phyloP scores from a whole-genome alignment of 1,140 invertebrate species.

The Thalassaphorura encarpata region DNA sequence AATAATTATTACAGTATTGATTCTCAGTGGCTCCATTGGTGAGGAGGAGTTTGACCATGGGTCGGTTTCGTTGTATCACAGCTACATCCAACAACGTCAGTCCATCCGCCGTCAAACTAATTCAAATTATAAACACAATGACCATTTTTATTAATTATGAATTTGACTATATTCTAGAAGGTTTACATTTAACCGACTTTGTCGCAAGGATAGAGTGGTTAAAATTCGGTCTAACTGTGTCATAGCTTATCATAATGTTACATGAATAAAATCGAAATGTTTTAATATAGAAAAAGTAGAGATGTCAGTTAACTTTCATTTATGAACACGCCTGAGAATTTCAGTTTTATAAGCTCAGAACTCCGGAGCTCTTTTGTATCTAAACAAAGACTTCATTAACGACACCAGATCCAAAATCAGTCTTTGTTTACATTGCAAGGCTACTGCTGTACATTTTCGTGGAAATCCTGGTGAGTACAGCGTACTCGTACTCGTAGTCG shows the following conservation, averaged over 20 bases:
- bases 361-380: background rate
- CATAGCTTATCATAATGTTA: background rate
- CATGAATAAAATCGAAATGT: background rate
- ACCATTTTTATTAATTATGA: background rate
- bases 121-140: slow-evolving; percentile 4
- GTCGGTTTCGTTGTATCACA: slow-evolving; percentile 73
- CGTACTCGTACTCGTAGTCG: too few relatives aligned
- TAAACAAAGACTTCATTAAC: too few relatives aligned
- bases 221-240: background rate
- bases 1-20: slow-evolving; percentile 58
- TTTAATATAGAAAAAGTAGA: background rate
- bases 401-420: slow-evolving; percentile 10
- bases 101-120: slow-evolving; percentile 68
- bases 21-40: slow-evolving; percentile 80
- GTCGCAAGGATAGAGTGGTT: background rate
- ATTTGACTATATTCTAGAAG: background rate
- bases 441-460: background rate
- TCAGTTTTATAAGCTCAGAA: too few relatives aligned
- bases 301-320: too few relatives aligned
- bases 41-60: slow-evolving; percentile 76
- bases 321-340: too few relatives aligned
- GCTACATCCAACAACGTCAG: slow-evolving; percentile 82
- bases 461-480: too few relatives aligned
- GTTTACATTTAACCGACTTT: background rate
- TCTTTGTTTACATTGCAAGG: background rate